These are phyloP conservation scores for Drosophila leonis DNA, from an alignment of 2,888 invertebrate species.

Conservation along the genomic window DNA sequence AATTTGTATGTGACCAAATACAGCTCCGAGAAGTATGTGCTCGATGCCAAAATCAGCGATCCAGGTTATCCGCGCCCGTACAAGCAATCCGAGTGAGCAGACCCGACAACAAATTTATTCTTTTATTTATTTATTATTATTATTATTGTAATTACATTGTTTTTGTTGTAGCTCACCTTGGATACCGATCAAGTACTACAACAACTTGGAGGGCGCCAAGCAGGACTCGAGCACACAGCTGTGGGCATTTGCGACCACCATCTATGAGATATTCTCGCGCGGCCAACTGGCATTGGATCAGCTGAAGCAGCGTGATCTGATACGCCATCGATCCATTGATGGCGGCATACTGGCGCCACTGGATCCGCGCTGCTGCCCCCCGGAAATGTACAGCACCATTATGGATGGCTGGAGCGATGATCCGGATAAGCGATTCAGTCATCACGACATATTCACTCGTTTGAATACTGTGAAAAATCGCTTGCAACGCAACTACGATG, in stretches of 20 bases:
- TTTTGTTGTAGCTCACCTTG: constrained; percentile 90
- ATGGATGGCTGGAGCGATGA: constrained; percentile 93
- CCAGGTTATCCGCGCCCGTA: constrained; percentile 90
- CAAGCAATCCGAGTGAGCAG: constrained; percentile 71
- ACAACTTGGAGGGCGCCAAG: constrained; percentile 89
- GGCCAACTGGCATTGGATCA: constrained; percentile 86
- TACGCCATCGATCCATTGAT: constrained; percentile 55
- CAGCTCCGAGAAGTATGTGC: constrained; percentile 87
- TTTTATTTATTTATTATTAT: no score
- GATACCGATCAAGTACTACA: constrained; percentile 94
- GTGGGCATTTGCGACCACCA: constrained; percentile 96
- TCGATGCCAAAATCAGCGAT: constrained; percentile 93
- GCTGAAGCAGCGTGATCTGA: constrained; percentile 80
- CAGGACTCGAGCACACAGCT: constrained; percentile 91
- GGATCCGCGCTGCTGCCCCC: constrained; percentile 90
- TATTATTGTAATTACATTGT: no score
- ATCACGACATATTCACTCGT: constrained; percentile 91
- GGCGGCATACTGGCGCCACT: constrained; percentile 89
- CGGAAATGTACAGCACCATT: constrained; percentile 90
- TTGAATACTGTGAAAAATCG: constrained; percentile 72
- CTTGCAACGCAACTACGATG: constrained; percentile 54
- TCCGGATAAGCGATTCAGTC: constrained; percentile 90
- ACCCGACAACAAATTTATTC: no score
- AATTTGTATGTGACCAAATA: constrained; percentile 92
- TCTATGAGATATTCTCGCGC: constrained; percentile 96